These are phyloP conservation scores for Halcyon senegalensis DNA, from an alignment of 2,113 vertebrate genomes.

Conservation along the genomic window DNA sequence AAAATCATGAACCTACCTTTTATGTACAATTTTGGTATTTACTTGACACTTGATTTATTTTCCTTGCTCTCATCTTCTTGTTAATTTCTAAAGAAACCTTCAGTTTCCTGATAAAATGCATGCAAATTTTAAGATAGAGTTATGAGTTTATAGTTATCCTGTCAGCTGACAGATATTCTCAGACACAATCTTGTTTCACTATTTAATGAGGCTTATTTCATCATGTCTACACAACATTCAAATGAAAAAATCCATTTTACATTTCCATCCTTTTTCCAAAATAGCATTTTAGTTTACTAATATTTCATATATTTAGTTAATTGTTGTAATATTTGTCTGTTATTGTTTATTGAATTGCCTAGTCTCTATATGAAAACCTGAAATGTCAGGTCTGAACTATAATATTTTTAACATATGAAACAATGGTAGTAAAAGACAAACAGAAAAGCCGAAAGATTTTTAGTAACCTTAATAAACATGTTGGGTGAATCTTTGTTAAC, in stretches of 20 bases:
- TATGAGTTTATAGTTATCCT: not conserved
- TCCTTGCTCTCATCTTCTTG: not conserved
- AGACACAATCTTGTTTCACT: not conserved
- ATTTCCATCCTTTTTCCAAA: not conserved
- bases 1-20: not conserved
- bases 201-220: not conserved
- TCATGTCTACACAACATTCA: not conserved
- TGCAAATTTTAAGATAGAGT: not conserved
- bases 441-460: not conserved
- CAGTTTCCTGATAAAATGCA: not conserved
- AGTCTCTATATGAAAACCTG: not conserved
- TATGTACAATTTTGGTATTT: not conserved
- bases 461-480: not conserved
- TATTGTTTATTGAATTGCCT: not conserved
- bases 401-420: not conserved
- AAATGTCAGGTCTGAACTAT: not conserved
- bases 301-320: not conserved
- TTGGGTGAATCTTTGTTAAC: not conserved
- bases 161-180: not conserved
- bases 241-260: not conserved
- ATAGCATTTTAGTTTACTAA: not conserved
- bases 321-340: not conserved
- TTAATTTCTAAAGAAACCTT: not conserved
- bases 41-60: not conserved
- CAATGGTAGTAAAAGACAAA: not conserved